phyloP scores from a whole-genome alignment of 2,888 invertebrate genomes.

The Archaeoteleia sp. region DNA sequence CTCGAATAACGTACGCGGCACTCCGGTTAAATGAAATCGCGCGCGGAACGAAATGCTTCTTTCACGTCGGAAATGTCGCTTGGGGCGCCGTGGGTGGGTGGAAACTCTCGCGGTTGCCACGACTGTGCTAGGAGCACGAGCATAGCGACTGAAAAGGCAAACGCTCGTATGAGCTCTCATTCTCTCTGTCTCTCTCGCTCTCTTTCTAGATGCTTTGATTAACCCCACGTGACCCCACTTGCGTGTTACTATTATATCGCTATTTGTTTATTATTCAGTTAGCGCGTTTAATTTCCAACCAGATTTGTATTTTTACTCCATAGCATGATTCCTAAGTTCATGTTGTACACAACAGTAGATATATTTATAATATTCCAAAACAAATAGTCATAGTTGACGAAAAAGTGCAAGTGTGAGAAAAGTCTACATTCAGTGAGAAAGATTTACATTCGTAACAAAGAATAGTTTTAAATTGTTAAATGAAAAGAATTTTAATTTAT shows the following conservation, averaged over 20 bases:
- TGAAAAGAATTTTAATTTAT: no score
- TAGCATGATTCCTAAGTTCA: no score
- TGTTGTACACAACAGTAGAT: no score
- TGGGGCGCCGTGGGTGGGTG: constrained; percentile 61
- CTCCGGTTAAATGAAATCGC: constrained; percentile 58
- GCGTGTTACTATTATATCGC: constrained; percentile 14
- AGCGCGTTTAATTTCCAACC: constrained; percentile 17
- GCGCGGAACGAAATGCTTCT: constrained; percentile 60
- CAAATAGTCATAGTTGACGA: no score
- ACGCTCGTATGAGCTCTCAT: constrained; percentile 1
- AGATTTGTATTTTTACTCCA: no score
- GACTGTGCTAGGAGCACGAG: constrained; percentile 47
- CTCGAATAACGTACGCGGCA: constrained; percentile 5
- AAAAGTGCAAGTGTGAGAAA: no score
- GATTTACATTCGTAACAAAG: no score
- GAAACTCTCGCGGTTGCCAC: constrained; percentile 55
- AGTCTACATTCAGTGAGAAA: no score
- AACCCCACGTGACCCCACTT: constrained; percentile 38
- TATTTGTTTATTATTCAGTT: constrained; percentile 38
- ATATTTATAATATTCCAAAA: no score
- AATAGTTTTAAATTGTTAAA: no score
- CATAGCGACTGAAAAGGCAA: constrained; percentile 55
- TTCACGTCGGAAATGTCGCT: constrained; percentile 63
- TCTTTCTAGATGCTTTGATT: constrained; percentile 54
- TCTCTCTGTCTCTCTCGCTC: constrained; percentile 23